These are phyloP conservation scores for Nilaparvata lugens DNA, from an alignment of 1,140 invertebrate genomes.

Conservation along the genomic window DNA sequence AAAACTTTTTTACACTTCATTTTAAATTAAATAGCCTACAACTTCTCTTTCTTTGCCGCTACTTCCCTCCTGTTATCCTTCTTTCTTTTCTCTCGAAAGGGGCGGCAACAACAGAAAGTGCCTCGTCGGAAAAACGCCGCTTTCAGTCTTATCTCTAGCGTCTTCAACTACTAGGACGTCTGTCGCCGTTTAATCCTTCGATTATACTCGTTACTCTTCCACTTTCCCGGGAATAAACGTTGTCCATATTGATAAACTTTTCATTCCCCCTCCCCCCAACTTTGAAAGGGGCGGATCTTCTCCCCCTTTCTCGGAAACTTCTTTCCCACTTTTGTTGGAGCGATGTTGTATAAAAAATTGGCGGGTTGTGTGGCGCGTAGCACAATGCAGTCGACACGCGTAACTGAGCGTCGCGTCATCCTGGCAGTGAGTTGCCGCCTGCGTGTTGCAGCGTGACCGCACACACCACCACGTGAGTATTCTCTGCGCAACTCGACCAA, in stretches of 20 bases:
- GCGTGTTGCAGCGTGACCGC: too few species aligned
- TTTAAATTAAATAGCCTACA: not conserved
- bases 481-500: too few species aligned
- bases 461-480: too few species aligned
- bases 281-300: not conserved
- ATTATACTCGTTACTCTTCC: not conserved
- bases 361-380: not conserved
- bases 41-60: not conserved
- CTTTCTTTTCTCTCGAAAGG: not conserved
- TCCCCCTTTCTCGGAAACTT: not conserved
- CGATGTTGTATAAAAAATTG: not conserved
- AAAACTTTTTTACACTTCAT: conserved; percentile 5
- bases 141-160: too few species aligned
- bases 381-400: too few species aligned
- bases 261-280: not conserved
- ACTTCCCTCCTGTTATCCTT: not conserved
- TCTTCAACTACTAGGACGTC: too few species aligned
- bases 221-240: not conserved
- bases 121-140: too few species aligned
- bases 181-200: not conserved
- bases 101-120: too few species aligned
- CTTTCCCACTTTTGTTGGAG: not conserved
- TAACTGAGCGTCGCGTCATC: too few species aligned
- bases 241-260: conserved; percentile 3
- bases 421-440: too few species aligned